Percentiles rank a stretch among this genome's conserved stretches.
Conservation (phyloP, 2,888 invertebrate species). For the Seladonia tumulorum region DNA sequence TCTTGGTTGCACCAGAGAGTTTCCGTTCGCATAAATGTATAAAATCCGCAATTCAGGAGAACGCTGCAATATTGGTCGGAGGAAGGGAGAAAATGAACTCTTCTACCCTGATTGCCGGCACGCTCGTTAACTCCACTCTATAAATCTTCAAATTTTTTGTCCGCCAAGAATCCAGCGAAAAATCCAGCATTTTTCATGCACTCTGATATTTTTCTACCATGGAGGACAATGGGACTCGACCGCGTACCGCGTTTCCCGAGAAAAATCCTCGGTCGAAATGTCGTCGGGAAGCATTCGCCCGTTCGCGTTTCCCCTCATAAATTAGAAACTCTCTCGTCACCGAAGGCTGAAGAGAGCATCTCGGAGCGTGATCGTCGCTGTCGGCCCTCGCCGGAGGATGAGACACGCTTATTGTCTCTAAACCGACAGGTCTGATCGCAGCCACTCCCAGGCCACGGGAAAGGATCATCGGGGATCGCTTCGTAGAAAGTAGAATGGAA, state of each 20-base stretch:
- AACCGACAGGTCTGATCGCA: constrained; percentile 36
- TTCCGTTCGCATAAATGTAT: background rate
- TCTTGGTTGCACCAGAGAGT: no score
- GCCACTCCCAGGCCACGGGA: constrained; percentile 51
- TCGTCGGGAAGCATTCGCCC: background rate
- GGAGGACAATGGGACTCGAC: background rate
- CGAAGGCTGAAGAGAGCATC: background rate
- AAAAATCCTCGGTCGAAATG: background rate
- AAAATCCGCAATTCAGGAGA: background rate
- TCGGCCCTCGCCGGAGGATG: background rate
- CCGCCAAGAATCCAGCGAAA: background rate
- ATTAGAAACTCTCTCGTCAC: constrained; percentile 43
- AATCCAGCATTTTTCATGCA: background rate
- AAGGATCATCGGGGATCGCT: constrained; percentile 35
- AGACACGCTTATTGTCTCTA: constrained; percentile 47
- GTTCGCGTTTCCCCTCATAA: background rate
- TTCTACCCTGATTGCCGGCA: no score
- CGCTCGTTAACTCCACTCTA: background rate
- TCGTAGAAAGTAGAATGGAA: constrained; percentile 68
- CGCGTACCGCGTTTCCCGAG: background rate
- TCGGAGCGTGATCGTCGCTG: background rate
- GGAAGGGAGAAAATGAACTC: background rate
- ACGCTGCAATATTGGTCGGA: background rate
- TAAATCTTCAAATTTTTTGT: background rate
- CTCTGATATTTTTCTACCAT: background rate